Percentiles rank a stretch among this genome's conserved stretches.
Evolutionary conservation across 1,140 invertebrate species (phyloP).

Genomic region (Heliconius hermathena): DNA sequence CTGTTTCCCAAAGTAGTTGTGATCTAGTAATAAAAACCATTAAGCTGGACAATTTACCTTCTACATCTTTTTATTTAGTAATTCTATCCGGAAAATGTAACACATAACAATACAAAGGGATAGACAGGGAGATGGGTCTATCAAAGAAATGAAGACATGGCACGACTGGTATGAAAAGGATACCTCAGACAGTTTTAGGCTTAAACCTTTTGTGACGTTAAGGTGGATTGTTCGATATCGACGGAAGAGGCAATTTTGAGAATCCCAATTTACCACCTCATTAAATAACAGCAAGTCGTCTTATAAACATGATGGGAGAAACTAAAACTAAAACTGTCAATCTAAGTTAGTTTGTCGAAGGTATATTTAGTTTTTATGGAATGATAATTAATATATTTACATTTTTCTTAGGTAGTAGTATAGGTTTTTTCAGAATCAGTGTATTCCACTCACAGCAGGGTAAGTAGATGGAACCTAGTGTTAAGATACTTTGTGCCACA

Average conservation of each 20-base stretch:
- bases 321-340: background rate
- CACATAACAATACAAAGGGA: background rate
- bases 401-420: too few relatives aligned
- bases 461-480: too few relatives aligned
- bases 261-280: constrained; percentile 23
- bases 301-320: constrained; percentile 21
- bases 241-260: constrained; percentile 17
- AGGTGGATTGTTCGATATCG: constrained; percentile 15
- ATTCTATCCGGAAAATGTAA: background rate
- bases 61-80: background rate
- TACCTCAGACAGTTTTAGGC: constrained; percentile 18
- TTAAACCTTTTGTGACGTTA: background rate
- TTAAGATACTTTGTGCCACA: too few relatives aligned
- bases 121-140: background rate
- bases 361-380: background rate
- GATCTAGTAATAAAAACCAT: background rate
- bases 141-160: constrained; percentile 6
- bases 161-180: constrained; percentile 19
- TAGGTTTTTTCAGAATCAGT: too few relatives aligned
- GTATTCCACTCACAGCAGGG: too few relatives aligned
- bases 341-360: background rate
- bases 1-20: too few relatives aligned
- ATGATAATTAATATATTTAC: too few relatives aligned
- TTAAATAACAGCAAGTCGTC: constrained; percentile 22
- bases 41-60: background rate